phyloP scores from a whole-genome alignment of 1,140 invertebrate genomes.

The Psilanteris sp. region DNA sequence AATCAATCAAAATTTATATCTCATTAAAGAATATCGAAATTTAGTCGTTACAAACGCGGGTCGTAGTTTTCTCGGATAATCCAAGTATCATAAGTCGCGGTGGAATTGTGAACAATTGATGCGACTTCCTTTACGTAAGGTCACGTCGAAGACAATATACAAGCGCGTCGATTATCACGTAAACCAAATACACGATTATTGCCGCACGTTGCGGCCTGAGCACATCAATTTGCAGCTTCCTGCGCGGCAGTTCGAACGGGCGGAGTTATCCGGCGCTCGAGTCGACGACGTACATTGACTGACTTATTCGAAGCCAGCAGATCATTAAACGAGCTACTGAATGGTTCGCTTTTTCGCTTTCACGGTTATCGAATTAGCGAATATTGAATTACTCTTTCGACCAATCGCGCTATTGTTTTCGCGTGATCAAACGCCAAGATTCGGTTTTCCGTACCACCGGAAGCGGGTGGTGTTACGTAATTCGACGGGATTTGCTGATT shows the following conservation, averaged over 20 bases:
- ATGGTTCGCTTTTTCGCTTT: slow-evolving; percentile 30
- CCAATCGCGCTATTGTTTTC: slow-evolving; percentile 15
- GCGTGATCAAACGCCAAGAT: slow-evolving; percentile 3
- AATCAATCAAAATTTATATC: too few relatives aligned
- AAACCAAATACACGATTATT: slow-evolving; percentile 42
- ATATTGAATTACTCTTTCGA: slow-evolving; percentile 19
- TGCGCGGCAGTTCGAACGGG: slow-evolving; percentile 56
- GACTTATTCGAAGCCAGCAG: slow-evolving; percentile 36
- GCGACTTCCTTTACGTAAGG: slow-evolving; percentile 46
- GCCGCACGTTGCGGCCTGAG: slow-evolving; percentile 29
- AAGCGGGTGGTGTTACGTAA: neutral
- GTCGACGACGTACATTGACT: slow-evolving; percentile 30
- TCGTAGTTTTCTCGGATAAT: too few relatives aligned
- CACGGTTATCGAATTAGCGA: slow-evolving; percentile 13
- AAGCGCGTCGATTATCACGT: slow-evolving; percentile 50
- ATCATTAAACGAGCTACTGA: slow-evolving; percentile 47
- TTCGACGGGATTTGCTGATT: too few relatives aligned
- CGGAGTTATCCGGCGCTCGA: slow-evolving; percentile 27
- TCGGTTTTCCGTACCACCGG: neutral
- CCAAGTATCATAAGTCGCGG: too few relatives aligned
- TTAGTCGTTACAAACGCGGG: too few relatives aligned
- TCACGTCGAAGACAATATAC: slow-evolving; percentile 50
- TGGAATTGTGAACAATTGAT: slow-evolving; percentile 48
- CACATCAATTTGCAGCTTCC: slow-evolving; percentile 69
- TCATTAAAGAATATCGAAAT: too few relatives aligned